Percentiles rank a stretch among this genome's conserved stretches.
These are phyloP conservation scores for Dendrocincla tyrannina DNA, from an alignment of 2,797 vertebrate genomes.

Conservation along the genomic window DNA sequence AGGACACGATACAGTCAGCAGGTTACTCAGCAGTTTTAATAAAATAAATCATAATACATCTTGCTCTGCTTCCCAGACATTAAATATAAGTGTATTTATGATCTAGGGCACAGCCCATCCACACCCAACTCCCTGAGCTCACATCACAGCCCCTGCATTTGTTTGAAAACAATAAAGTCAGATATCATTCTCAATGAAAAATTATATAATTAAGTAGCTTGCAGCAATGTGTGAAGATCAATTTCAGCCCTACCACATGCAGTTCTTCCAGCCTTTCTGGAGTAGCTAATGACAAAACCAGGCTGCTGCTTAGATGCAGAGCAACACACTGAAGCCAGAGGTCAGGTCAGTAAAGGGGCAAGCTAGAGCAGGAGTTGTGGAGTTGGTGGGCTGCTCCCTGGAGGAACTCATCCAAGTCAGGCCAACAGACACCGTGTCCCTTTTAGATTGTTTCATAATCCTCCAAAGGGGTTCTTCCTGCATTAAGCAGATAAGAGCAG, in stretches of 20 bases:
- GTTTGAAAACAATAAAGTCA: background rate
- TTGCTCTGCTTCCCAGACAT: background rate
- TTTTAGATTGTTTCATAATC: background rate
- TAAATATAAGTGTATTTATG: background rate
- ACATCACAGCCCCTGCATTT: background rate
- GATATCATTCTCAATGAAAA: background rate
- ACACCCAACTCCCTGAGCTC: background rate
- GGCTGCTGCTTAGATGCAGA: background rate
- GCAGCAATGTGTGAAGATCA: background rate
- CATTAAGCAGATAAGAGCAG: background rate
- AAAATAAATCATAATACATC: background rate
- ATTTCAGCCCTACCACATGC: background rate
- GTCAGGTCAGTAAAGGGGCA: background rate
- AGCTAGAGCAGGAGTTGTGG: background rate
- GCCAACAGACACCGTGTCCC: background rate
- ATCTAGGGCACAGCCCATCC: background rate
- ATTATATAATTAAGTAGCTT: background rate
- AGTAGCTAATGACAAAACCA: background rate
- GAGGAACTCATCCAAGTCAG: background rate
- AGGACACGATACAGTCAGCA: background rate
- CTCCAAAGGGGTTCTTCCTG: fast-evolving
- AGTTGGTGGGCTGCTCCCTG: background rate
- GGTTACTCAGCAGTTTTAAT: background rate
- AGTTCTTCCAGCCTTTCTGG: background rate
- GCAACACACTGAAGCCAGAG: background rate